Evolutionary conservation across 2,888 invertebrate species (phyloP).

Genomic region (Drosophila planitibia): DNA sequence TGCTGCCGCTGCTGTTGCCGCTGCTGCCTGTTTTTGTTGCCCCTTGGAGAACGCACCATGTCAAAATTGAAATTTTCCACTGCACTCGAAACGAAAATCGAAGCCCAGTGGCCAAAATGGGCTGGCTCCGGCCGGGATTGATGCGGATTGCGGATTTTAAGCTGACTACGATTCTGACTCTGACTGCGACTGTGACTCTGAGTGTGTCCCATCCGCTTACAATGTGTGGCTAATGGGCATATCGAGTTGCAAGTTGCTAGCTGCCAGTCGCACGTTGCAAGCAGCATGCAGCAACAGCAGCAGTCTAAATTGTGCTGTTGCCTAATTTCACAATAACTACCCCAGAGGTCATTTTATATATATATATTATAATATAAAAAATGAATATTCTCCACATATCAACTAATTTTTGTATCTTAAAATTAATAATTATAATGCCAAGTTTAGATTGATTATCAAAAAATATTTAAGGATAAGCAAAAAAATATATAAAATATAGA

Average conservation of each 20-base stretch:
- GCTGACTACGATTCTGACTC: background rate
- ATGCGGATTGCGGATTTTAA: conserved; percentile 11
- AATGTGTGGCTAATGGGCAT: conserved; percentile 62
- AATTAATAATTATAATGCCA: too few species aligned
- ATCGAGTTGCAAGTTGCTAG: conserved; percentile 54
- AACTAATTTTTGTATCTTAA: background rate
- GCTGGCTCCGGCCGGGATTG: conserved; percentile 24
- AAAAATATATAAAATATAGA: too few species aligned
- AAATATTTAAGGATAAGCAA: background rate
- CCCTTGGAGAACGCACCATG: conserved; percentile 68
- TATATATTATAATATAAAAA: background rate
- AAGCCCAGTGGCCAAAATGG: conserved; percentile 64
- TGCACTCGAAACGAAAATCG: conserved; percentile 68
- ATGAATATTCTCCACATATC: background rate
- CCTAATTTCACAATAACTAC: conserved; percentile 56
- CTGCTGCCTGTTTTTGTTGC: conserved; percentile 17
- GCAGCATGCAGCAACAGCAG: conserved; percentile 29
- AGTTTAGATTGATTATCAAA: background rate
- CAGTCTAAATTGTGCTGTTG: conserved; percentile 27
- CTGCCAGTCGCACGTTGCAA: conserved; percentile 31
- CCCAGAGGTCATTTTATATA: conserved; percentile 24
- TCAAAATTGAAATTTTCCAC: conserved; percentile 77
- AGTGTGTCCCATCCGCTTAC: conserved; percentile 22
- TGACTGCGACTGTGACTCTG: background rate
- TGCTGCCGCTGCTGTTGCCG: conserved; percentile 30